Conservation (phyloP, 1,140 invertebrate genomes). For the Cyrtorhinus lividipennis region DNA sequence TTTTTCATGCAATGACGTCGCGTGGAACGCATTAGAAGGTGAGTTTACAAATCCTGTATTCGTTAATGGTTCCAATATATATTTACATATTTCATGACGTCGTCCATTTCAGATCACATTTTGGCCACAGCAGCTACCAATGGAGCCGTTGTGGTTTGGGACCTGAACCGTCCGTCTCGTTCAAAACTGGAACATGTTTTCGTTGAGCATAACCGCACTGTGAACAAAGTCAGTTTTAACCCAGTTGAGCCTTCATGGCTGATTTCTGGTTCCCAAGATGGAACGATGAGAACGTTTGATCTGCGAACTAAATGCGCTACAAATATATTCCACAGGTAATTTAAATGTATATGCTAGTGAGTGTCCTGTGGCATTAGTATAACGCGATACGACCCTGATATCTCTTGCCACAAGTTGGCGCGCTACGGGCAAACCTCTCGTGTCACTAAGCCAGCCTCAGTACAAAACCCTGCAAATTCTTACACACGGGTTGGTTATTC, state of each 20-base stretch:
- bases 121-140: slow-evolving; percentile 90
- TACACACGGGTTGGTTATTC: no score
- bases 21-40: slow-evolving; percentile 83
- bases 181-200: slow-evolving; percentile 90
- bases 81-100: no score
- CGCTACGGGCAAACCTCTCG: no score
- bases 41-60: no score
- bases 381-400: no score
- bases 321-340: slow-evolving; percentile 70
- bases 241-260: slow-evolving; percentile 65
- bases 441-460: no score
- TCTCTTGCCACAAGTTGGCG: no score
- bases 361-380: no score
- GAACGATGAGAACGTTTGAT: slow-evolving; percentile 92
- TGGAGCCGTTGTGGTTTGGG: slow-evolving; percentile 94
- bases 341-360: no score
- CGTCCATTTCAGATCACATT: slow-evolving; percentile 57
- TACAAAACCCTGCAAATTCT: no score
- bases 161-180: slow-evolving; percentile 64
- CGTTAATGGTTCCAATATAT: no score
- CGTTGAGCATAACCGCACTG: slow-evolving; percentile 83
- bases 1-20: slow-evolving; percentile 89
- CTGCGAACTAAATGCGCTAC: slow-evolving; percentile 67
- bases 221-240: slow-evolving; percentile 92
- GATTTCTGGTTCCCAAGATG: slow-evolving; percentile 92